These are phyloP conservation scores for Drosophila falleni DNA, from an alignment of 2,888 invertebrate species.

Conservation along the genomic window DNA sequence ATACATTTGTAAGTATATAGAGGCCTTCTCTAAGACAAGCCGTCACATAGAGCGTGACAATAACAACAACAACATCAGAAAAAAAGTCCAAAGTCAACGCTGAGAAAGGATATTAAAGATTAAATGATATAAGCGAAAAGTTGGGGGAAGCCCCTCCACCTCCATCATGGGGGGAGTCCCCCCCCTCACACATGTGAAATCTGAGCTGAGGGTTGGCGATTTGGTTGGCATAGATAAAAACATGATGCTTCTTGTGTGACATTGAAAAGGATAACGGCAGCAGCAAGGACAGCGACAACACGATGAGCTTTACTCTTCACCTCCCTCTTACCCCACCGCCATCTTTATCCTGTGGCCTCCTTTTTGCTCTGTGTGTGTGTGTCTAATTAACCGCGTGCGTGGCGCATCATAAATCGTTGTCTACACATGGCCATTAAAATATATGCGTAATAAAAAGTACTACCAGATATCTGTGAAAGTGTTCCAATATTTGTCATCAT, in stretches of 20 bases:
- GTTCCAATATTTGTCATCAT: constrained; percentile 28
- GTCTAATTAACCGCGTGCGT: constrained; percentile 81
- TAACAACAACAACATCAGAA: constrained; percentile 49
- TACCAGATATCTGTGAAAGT: constrained; percentile 25
- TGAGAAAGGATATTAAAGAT: constrained; percentile 81
- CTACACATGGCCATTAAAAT: constrained; percentile 76
- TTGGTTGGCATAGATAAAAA: constrained; percentile 64
- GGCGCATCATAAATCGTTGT: constrained; percentile 79
- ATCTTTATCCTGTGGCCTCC: constrained; percentile 53
- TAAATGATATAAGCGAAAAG: constrained; percentile 79
- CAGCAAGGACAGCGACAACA: constrained; percentile 49
- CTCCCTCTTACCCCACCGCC: constrained; percentile 17
- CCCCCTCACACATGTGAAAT: constrained; percentile 55
- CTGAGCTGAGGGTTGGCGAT: constrained; percentile 74
- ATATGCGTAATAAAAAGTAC: constrained; percentile 53
- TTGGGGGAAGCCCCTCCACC: constrained; percentile 35
- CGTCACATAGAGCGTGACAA: constrained; percentile 70
- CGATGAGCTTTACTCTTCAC: constrained; percentile 20
- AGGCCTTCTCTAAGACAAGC: constrained; percentile 62
- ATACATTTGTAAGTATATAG: constrained; percentile 14
- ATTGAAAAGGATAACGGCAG: constrained; percentile 74
- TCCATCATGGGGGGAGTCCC: not conserved
- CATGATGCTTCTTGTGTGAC: constrained; percentile 71
- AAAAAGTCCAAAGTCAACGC: constrained; percentile 77
- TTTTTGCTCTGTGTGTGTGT: constrained; percentile 44